Evolutionary conservation across 2,888 invertebrate species (phyloP).

Genomic region (Mythimna pallens): DNA sequence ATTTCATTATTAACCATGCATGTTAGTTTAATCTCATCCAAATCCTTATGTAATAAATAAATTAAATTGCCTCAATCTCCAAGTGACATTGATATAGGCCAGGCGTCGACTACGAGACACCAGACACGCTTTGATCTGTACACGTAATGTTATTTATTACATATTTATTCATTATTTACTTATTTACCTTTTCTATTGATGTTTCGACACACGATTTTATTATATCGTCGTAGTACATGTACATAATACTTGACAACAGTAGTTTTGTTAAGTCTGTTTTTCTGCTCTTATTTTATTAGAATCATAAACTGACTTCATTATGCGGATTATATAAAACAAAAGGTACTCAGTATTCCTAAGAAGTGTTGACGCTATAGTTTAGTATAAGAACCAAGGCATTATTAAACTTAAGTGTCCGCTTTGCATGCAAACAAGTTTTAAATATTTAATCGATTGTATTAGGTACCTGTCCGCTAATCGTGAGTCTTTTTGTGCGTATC

Average conservation of each 20-base stretch:
- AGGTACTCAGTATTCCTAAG: constrained; percentile 37
- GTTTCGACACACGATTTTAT: constrained; percentile 9
- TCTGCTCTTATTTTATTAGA: constrained; percentile 14
- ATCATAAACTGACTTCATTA: constrained; percentile 28
- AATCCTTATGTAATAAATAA: constrained; percentile 64
- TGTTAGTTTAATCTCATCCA: constrained; percentile 62
- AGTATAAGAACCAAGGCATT: constrained; percentile 46
- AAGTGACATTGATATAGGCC: constrained; percentile 74
- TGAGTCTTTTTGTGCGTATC: constrained; percentile 42
- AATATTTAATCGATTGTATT: constrained; percentile 50
- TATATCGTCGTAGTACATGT: constrained; percentile 10
- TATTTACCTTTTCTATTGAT: constrained; percentile 28
- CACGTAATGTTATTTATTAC: constrained; percentile 59
- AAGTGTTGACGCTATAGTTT: constrained; percentile 43
- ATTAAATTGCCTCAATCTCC: constrained; percentile 62
- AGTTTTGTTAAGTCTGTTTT: constrained; percentile 10
- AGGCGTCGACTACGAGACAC: constrained; percentile 69
- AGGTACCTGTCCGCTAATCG: constrained; percentile 42
- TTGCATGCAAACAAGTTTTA: constrained; percentile 58
- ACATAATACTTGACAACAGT: constrained; percentile 5
- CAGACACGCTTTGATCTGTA: constrained; percentile 75
- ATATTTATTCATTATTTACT: constrained; percentile 55
- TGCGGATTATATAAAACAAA: constrained; percentile 39
- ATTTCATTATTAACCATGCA: constrained; percentile 60
- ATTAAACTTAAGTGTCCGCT: constrained; percentile 41